phyloP scores from a whole-genome alignment of 2,888 invertebrate species.

The Aradus depressus region DNA sequence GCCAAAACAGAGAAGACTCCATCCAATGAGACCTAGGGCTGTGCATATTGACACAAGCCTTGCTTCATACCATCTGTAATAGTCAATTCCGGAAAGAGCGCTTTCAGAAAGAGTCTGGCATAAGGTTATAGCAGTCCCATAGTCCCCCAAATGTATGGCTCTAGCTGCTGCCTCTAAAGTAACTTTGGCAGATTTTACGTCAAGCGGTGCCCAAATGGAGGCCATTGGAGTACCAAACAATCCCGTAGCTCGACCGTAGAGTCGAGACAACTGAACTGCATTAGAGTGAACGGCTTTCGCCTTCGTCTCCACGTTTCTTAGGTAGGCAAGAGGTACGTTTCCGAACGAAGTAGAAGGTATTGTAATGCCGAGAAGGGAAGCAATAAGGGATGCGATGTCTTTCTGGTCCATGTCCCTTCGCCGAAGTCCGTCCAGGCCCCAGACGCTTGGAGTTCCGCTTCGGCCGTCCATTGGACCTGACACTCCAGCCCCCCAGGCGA shows the following conservation, averaged over 20 bases:
- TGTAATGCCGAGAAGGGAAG: background rate
- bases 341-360: conserved; percentile 5
- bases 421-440: background rate
- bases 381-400: conserved; percentile 1
- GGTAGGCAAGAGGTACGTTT: background rate
- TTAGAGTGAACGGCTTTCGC: background rate
- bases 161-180: background rate
- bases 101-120: background rate
- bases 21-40: background rate
- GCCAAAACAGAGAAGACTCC: background rate
- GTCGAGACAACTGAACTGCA: background rate
- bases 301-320: background rate
- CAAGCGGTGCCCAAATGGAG: background rate
- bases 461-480: background rate
- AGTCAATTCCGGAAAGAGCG: background rate
- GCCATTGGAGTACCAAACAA: background rate
- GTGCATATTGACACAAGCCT: conserved; percentile 1
- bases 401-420: background rate
- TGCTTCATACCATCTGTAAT: conserved; percentile 2
- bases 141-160: background rate
- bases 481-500: background rate
- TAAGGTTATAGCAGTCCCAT: background rate
- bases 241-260: background rate
- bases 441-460: background rate
- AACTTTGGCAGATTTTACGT: background rate